Evolutionary conservation across 2,888 invertebrate species (phyloP), one percentile per base, ranked within the genome.

Genomic region (Anthophora plumipes): DNA sequence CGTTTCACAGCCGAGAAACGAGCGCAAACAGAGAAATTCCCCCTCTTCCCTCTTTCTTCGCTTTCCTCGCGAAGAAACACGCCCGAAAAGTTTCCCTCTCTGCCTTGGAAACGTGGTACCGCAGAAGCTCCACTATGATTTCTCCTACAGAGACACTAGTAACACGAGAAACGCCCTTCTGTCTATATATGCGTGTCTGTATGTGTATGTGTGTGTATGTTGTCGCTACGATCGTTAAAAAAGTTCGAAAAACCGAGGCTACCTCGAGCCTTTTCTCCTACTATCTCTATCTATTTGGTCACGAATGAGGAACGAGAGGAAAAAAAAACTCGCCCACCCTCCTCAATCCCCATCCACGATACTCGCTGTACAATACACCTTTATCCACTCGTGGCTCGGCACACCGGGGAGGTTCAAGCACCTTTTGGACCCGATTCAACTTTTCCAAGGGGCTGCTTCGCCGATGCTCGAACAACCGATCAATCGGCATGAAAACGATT

Each of bases 361-460:
- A 54, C 37, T 43, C 39, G 52, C 48, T n/a, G 25, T 22, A 60
- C 64, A 66, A 77, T 77, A 77, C 78, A 66, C 52, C 22, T 77
- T 77, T 78, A 64, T 78, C 77, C 63, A 77, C 73, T 76, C 64
- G 72, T 50, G 63, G 54, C 31, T 57, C 55, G 48, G 52, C 46
- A 25, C 67, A 52, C 52, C 67, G 64, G 4, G 31, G 64, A 31
- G 31, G 64, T 60, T 77, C 50, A 59, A 77, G 73, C 52, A 73
- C 73, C 63, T 77, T 59, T 54, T 64, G 63, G 64, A 69, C 64
- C 64, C 52, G 77, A 64, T 69, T 64, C 63, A 52, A 43, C 64
- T 52, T 20, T 59, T 46, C 63, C 43, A 50, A 20, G 52, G 17
- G 22, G 59, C 39, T 12, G 50, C 14, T 64, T 4, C 64, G 20